These are phyloP conservation scores for Ctenomys sociabilis DNA, from an alignment of 2,113 vertebrate genomes.

Conservation along the genomic window DNA sequence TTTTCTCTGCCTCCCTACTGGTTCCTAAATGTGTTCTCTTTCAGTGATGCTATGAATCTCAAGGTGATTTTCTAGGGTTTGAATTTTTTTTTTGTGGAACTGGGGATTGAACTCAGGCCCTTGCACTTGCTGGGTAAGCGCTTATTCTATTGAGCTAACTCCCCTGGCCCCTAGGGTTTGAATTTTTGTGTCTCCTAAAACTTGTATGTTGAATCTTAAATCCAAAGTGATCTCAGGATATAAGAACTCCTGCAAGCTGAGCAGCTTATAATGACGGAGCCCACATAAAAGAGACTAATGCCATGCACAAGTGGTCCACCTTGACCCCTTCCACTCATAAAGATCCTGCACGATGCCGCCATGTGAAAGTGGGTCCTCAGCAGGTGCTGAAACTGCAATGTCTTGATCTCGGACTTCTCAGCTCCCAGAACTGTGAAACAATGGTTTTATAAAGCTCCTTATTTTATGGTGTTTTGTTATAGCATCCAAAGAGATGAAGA, in stretches of 20 bases:
- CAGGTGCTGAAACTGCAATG: background rate
- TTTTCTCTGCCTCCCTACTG: conserved; percentile 44
- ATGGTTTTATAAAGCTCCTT: background rate
- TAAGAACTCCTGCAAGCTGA: background rate
- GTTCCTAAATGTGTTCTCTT: background rate
- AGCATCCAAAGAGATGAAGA: background rate
- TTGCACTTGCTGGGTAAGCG: too few relatives aligned
- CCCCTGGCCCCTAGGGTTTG: background rate
- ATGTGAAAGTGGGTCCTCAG: background rate
- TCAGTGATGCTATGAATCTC: background rate
- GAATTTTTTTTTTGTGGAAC: too few relatives aligned
- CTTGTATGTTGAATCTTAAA: background rate
- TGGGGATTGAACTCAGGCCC: too few relatives aligned
- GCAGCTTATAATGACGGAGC: background rate
- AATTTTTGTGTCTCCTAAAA: background rate
- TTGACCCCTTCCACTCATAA: background rate
- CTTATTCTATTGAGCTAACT: too few relatives aligned
- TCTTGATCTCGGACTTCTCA: background rate
- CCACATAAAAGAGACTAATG: background rate
- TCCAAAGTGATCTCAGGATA: background rate
- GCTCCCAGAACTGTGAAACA: background rate
- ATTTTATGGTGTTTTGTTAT: background rate
- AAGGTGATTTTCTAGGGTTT: background rate
- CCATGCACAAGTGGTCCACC: background rate
- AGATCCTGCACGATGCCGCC: too few relatives aligned